phyloP scores from a whole-genome alignment of 2,888 invertebrate genomes.

The Sisyra terminalis region DNA sequence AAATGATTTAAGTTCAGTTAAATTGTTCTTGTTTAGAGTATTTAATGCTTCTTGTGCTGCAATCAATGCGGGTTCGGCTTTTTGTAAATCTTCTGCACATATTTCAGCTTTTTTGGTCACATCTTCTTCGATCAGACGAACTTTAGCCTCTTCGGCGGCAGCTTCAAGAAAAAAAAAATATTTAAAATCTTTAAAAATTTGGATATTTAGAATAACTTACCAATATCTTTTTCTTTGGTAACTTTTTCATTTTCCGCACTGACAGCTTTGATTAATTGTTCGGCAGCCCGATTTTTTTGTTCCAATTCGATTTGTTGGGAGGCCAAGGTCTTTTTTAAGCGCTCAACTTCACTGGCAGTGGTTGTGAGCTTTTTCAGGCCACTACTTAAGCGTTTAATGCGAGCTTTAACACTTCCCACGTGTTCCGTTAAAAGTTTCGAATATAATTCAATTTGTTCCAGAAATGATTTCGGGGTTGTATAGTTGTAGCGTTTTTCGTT shows the following conservation, averaged over 20 bases:
- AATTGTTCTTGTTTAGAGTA: constrained; percentile 81
- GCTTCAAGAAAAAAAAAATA: constrained; percentile 27
- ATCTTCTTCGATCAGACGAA: constrained; percentile 75
- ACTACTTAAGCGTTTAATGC: constrained; percentile 66
- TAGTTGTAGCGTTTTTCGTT: constrained; percentile 88
- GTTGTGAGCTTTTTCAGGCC: constrained; percentile 76
- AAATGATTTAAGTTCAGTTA: constrained; percentile 89
- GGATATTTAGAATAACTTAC: no score
- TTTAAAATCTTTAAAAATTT: no score
- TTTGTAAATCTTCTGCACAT: constrained; percentile 77
- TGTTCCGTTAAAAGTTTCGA: constrained; percentile 52
- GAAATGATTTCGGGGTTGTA: constrained; percentile 90
- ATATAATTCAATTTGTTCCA: constrained; percentile 80
- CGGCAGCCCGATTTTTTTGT: constrained; percentile 79
- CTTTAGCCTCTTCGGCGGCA: constrained; percentile 77
- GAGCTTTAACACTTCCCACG: constrained; percentile 48
- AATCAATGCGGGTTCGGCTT: constrained; percentile 78
- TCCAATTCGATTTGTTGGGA: constrained; percentile 50
- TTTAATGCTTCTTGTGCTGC: constrained; percentile 85
- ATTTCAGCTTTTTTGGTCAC: constrained; percentile 70
- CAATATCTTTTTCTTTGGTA: constrained; percentile 66
- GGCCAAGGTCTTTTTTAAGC: constrained; percentile 58
- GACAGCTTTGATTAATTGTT: constrained; percentile 71
- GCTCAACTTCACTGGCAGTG: constrained; percentile 73
- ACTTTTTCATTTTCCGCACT: constrained; percentile 84